These are phyloP conservation scores for Hydractinia symbiolongicarpus DNA, from an alignment of 30 jellyfish, hydroid and myxozoan species.

Conservation along the genomic window DNA sequence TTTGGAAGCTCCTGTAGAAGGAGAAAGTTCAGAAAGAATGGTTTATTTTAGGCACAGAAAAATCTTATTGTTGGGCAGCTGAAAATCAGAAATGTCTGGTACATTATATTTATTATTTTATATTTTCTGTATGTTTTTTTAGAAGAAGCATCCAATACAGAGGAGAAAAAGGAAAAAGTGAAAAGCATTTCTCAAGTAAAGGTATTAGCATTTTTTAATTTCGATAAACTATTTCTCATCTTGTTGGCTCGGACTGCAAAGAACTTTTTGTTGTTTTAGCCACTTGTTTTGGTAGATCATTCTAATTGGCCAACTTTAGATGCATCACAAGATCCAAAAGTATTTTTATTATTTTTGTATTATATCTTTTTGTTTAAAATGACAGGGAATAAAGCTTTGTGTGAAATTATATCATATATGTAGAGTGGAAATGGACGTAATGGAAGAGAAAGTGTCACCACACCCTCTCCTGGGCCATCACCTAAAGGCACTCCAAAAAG, in stretches of 20 bases:
- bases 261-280: constrained; percentile 27
- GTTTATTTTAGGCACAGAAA: too few species aligned
- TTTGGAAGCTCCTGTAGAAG: too few species aligned
- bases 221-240: too few species aligned
- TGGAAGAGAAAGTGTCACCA: constrained; percentile 17
- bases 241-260: too few species aligned
- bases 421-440: constrained; percentile 1
- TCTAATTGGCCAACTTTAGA: constrained; percentile 93
- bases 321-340: constrained; percentile 46
- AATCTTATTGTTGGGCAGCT: too few species aligned
- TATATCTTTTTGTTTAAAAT: background rate
- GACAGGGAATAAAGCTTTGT: background rate
- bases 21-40: too few species aligned
- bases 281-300: constrained; percentile 60
- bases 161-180: constrained; percentile 10
- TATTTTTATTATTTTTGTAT: background rate
- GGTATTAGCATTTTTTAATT: too few species aligned
- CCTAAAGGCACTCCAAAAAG: constrained; percentile 89
- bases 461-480: constrained; percentile 65
- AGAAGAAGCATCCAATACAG: too few species aligned
- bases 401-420: too few species aligned
- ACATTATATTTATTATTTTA: too few species aligned
- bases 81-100: too few species aligned
- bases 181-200: background rate
- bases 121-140: too few species aligned